Evolutionary conservation across 2,888 invertebrate genomes (phyloP).

Genomic region (Pseudoips prasinana): DNA sequence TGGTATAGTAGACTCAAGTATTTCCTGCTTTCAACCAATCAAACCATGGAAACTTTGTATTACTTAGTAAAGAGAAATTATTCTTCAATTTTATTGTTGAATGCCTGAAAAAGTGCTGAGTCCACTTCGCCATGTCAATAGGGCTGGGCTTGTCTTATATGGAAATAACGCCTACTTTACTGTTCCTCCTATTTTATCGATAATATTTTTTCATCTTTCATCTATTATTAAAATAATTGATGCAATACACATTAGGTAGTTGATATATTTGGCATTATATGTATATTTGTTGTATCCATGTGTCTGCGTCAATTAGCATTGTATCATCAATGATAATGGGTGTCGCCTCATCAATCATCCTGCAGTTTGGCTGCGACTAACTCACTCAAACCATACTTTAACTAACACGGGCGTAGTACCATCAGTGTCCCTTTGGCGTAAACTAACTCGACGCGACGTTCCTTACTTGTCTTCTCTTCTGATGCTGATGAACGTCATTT

Average conservation of each 20-base stretch:
- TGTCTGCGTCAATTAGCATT: constrained; percentile 61
- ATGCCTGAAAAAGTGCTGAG: too few species aligned
- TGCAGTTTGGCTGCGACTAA: constrained; percentile 52
- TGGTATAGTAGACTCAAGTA: too few species aligned
- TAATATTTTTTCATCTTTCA: constrained; percentile 37
- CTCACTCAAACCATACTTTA: constrained; percentile 48
- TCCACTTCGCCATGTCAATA: too few species aligned
- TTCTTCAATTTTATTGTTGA: too few species aligned
- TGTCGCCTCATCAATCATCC: constrained; percentile 46
- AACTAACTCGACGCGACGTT: constrained; percentile 61
- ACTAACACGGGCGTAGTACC: constrained; percentile 72
- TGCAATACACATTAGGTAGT: constrained; percentile 44
- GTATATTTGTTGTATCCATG: constrained; percentile 34
- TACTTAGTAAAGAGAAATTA: too few species aligned
- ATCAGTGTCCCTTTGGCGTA: constrained; percentile 51
- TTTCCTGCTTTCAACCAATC: too few species aligned
- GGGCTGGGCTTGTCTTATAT: not conserved
- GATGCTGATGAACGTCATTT: too few species aligned
- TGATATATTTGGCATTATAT: constrained; percentile 32
- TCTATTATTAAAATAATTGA: constrained; percentile 38
- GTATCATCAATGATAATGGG: constrained; percentile 48
- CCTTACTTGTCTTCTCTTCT: constrained; percentile 71
- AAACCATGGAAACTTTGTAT: too few species aligned
- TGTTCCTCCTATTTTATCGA: constrained; percentile 49
- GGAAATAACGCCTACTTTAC: constrained; percentile 45